phyloP scores from a whole-genome alignment of 2,888 invertebrate species.

The Trachelus stipa region DNA sequence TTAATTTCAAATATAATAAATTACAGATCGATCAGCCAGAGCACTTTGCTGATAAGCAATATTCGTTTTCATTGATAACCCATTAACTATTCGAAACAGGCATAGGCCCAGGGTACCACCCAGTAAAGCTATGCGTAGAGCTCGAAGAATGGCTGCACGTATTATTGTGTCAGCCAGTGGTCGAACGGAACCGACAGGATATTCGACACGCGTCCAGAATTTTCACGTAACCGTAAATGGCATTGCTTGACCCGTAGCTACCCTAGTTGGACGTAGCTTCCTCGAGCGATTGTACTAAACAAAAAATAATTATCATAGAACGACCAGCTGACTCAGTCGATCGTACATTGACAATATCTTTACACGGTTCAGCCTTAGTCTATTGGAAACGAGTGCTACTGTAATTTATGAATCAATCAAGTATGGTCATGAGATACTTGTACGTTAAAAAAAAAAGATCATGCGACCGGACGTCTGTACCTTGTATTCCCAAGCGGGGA shows the following conservation, averaged over 20 bases:
- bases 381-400: not conserved
- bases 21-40: not conserved
- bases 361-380: not conserved
- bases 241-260: slow-evolving; percentile 31
- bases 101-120: slow-evolving; percentile 6
- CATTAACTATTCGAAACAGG: slow-evolving; percentile 53
- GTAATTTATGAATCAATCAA: not conserved
- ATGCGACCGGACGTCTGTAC: not conserved
- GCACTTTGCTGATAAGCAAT: not conserved
- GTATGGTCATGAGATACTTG: not conserved
- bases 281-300: not conserved
- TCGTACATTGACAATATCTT: not conserved
- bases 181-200: slow-evolving; percentile 57
- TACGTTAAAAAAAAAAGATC: not conserved
- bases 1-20: not conserved
- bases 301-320: not conserved
- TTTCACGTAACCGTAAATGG: slow-evolving; percentile 50
- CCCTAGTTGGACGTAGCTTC: slow-evolving; percentile 35
- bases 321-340: not conserved
- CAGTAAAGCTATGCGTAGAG: not conserved
- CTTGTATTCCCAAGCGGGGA: not conserved
- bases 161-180: slow-evolving; percentile 57
- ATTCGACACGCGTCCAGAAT: slow-evolving; percentile 59
- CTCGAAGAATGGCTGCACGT: slow-evolving; percentile 50
- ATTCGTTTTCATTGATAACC: not conserved